These are phyloP conservation scores for Leptinotarsa texana DNA, from an alignment of 1,140 invertebrate species.

Conservation along the genomic window DNA sequence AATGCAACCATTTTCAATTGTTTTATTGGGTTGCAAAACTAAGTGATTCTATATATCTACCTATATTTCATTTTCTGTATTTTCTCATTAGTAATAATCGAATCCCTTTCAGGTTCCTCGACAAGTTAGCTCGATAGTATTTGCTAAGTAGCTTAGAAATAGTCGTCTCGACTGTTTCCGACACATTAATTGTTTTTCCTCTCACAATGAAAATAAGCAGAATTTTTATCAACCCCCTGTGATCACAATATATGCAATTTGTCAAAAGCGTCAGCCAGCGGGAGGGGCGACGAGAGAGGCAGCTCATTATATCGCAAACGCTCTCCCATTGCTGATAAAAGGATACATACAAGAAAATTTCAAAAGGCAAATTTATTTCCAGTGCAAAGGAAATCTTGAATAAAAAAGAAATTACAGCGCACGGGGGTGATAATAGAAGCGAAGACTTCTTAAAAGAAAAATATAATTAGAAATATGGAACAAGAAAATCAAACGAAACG, in stretches of 20 bases:
- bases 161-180: constrained; percentile 39
- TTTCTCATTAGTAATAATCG: too few relatives aligned
- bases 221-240: constrained; percentile 52
- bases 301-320: constrained; percentile 47
- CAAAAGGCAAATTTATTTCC: constrained; percentile 53
- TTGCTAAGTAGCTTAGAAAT: not conserved
- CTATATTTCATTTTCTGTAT: too few relatives aligned
- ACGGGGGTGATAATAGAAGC: constrained; percentile 49
- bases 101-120: too few relatives aligned
- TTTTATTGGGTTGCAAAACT: too few relatives aligned
- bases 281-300: constrained; percentile 25
- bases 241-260: constrained; percentile 54
- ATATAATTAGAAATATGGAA: constrained; percentile 52
- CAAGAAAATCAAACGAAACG: constrained; percentile 48
- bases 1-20: too few relatives aligned
- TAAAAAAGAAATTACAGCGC: constrained; percentile 47
- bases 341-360: constrained; percentile 52
- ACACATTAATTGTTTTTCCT: constrained; percentile 49
- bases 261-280: constrained; percentile 30
- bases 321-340: constrained; percentile 45
- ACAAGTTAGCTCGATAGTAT: too few relatives aligned
- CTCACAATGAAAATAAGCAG: constrained; percentile 12
- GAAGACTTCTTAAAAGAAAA: constrained; percentile 49
- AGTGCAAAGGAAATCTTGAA: constrained; percentile 28
- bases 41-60: too few relatives aligned